Evolutionary conservation across 2,797 vertebrate genomes (phyloP).

Genomic region (Loris lydekkerianus): DNA sequence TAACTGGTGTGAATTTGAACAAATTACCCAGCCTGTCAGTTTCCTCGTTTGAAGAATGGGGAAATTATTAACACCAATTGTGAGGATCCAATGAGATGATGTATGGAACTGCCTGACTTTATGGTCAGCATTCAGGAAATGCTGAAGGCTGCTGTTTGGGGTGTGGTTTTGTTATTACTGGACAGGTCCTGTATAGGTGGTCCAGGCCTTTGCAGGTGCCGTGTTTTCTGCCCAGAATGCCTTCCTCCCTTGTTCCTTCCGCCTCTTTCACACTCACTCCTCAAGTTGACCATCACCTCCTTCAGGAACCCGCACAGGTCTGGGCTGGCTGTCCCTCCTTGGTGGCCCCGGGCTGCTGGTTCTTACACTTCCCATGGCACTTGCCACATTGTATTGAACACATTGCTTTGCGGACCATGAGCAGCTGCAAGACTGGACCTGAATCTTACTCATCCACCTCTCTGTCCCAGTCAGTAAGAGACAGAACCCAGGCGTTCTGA

Average conservation of each 20-base stretch:
- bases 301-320: neutral
- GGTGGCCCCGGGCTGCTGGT: neutral
- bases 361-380: neutral
- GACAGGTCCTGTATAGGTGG: neutral
- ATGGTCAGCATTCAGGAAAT: neutral
- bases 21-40: neutral
- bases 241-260: neutral
- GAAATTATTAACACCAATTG: neutral
- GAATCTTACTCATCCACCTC: neutral
- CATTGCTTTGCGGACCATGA: neutral
- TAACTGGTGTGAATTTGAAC: neutral
- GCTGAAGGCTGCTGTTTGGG: neutral
- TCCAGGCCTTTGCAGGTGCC: neutral
- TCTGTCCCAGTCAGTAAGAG: neutral
- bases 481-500: neutral
- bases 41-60: neutral
- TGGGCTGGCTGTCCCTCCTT: neutral
- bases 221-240: neutral
- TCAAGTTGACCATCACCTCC: neutral
- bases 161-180: neutral
- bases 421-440: neutral
- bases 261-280: neutral
- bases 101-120: neutral
- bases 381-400: neutral
- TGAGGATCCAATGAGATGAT: neutral